phyloP scores from a whole-genome alignment of 2,888 invertebrate species.

The Conomelus anceps region DNA sequence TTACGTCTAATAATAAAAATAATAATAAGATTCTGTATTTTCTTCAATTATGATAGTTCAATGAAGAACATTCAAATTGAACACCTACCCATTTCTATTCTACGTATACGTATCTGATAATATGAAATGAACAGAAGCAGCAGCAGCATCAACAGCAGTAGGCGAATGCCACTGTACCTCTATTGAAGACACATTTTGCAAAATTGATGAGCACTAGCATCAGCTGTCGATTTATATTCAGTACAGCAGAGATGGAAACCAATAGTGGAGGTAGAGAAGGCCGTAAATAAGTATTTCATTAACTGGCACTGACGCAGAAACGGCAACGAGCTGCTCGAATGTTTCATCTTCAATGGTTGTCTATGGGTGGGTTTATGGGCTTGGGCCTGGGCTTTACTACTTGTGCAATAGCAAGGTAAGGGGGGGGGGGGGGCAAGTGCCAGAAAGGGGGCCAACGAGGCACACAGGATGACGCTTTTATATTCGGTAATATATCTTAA shows the following conservation, averaged over 20 bases:
- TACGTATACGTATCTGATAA: not conserved
- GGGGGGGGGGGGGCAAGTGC: not conserved
- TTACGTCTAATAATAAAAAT: too few species aligned
- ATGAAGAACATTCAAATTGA: too few species aligned
- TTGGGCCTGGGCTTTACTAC: not conserved
- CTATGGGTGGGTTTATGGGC: conserved; percentile 7
- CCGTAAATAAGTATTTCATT: conserved; percentile 10
- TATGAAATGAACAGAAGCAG: not conserved
- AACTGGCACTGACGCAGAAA: not conserved
- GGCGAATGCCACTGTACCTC: not conserved
- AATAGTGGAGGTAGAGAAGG: not conserved
- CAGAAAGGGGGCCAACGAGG: not conserved
- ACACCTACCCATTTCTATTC: too few species aligned
- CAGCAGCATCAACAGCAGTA: not conserved
- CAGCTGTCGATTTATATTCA: not conserved
- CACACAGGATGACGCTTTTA: not conserved
- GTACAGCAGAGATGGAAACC: not conserved
- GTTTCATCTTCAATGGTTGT: conserved; percentile 3
- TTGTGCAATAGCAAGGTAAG: not conserved
- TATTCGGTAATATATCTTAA: conserved; percentile 12
- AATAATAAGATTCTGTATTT: too few species aligned
- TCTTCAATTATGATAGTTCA: too few species aligned
- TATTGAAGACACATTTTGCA: not conserved
- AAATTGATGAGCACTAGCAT: not conserved
- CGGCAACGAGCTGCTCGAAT: not conserved